Conservation (phyloP, 2,113 vertebrate genomes). For the Poeciliopsis prolifica region DNA sequence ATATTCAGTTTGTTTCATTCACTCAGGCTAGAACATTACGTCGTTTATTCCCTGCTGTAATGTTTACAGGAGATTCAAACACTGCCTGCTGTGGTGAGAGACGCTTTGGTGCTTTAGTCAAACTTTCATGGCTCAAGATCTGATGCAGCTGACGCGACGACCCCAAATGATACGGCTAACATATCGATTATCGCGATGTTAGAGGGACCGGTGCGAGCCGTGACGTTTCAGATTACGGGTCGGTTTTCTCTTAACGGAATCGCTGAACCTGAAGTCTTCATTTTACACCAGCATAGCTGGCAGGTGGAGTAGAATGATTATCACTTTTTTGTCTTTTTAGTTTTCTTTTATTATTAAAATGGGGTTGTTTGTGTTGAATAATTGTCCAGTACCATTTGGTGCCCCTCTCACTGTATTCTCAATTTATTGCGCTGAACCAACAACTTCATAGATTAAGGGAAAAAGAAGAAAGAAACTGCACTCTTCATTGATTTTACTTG, state of each 20-base stretch:
- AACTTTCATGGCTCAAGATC: conserved; percentile 3
- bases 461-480: conserved; percentile 47
- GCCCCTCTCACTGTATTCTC: conserved; percentile 41
- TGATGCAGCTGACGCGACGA: neutral
- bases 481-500: conserved; percentile 67
- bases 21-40: conserved; percentile 31
- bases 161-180: neutral
- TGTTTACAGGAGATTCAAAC: conserved; percentile 65
- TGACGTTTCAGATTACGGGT: neutral
- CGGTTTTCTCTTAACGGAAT: conserved; percentile 12
- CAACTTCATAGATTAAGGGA: conserved; percentile 22
- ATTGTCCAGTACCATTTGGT: conserved; percentile 37
- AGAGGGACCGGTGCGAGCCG: neutral
- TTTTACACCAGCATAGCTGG: conserved; percentile 45
- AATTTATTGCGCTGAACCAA: conserved; percentile 41
- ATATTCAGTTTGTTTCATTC: conserved; percentile 7
- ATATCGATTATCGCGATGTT: neutral
- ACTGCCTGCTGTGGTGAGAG: conserved; percentile 57
- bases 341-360: conserved; percentile 3
- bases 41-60: conserved; percentile 28
- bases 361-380: conserved; percentile 21
- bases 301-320: conserved; percentile 13
- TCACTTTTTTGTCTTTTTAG: conserved; percentile 5
- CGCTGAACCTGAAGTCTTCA: conserved; percentile 17
- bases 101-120: conserved; percentile 46